These are phyloP conservation scores for Gephyroberyx darwinii DNA, from an alignment of 2,797 vertebrate genomes.

Conservation along the genomic window DNA sequence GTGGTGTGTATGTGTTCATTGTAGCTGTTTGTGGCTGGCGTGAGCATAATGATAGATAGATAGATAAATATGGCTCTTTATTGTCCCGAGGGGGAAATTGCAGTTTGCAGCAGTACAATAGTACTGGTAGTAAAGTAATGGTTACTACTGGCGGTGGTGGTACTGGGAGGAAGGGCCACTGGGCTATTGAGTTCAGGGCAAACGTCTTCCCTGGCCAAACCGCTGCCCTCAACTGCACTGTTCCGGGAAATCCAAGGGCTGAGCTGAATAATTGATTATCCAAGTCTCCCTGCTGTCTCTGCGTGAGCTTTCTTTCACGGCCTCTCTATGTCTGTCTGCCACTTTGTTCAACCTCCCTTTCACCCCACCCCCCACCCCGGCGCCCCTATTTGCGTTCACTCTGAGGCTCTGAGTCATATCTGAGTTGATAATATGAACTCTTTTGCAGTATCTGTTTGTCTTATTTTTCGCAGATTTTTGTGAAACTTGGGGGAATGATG, in stretches of 20 bases:
- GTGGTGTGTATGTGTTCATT: background rate
- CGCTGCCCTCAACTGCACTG: constrained; percentile 1
- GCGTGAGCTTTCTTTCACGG: constrained; percentile 27
- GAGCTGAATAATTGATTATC: constrained; percentile 71
- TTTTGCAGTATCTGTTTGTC: background rate
- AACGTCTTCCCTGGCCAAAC: constrained; percentile 13
- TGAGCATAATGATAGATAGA: no score
- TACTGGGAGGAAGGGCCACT: constrained; percentile 14
- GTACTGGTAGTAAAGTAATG: no score
- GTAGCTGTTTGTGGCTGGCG: background rate
- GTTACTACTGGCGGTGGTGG: background rate
- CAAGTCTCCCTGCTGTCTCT: constrained; percentile 61
- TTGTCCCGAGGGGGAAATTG: no score
- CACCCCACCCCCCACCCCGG: background rate
- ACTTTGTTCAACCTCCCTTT: constrained; percentile 12
- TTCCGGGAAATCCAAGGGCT: constrained; percentile 63
- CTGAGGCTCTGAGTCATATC: background rate
- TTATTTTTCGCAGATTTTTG: background rate
- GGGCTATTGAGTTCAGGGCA: constrained; percentile 2
- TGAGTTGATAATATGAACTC: background rate
- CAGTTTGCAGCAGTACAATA: no score
- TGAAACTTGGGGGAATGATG: no score
- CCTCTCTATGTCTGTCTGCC: constrained; percentile 41
- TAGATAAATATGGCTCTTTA: no score
- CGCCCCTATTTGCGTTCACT: background rate